Evolutionary conservation across 2,113 vertebrate genomes (phyloP), one percentile per base, ranked within the genome.

Genomic region (Poicephalus gulielmi): DNA sequence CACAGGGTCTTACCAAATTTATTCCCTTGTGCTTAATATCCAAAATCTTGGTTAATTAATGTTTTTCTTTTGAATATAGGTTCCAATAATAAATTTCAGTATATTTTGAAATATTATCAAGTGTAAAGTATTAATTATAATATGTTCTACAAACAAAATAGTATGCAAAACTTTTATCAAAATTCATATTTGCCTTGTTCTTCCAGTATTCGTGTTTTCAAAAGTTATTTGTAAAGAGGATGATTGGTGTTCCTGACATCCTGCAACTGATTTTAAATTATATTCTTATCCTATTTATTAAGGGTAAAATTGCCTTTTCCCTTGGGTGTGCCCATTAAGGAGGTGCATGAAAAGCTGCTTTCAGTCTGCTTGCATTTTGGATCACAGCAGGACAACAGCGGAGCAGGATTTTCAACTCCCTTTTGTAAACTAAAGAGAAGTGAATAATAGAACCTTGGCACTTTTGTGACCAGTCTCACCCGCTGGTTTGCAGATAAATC

Each of bases 401-500:
- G 41, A 93, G 44, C 19, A 75, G 49, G 41, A 74, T 71, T 90
- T 85, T 82, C n/a, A 66, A 4, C 43, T 90, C 46, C 11, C 9
- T 78, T 49, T 46, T 30, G 11, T 67, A 52, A 86, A 43, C 39
- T 44, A 22, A 41, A 62, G 18, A 30, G 14, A 74, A 66, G 37
- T 33, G 19, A 80, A 5, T 44, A 68, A n/a, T 17, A 62, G 53
- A 79, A 41, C 53, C 25, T 30, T 53, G 52, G 66, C 33, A 44
- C 3, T 8, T 68, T 49, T 25, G n/a, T 20, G 60, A 50, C 15
- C 23, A 19, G 8, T 17, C n/a, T 83, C 52, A 43, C 23, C 6
- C 0, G 3, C 9, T 3, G 1, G 9, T 30, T 66, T 75, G 20
- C 2, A 2, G 15, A 22, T 18, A 31, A 17, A 57, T 35, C 18